Conservation (phyloP, 1,140 invertebrate species). For the Archegozetes longisetosus region DNA sequence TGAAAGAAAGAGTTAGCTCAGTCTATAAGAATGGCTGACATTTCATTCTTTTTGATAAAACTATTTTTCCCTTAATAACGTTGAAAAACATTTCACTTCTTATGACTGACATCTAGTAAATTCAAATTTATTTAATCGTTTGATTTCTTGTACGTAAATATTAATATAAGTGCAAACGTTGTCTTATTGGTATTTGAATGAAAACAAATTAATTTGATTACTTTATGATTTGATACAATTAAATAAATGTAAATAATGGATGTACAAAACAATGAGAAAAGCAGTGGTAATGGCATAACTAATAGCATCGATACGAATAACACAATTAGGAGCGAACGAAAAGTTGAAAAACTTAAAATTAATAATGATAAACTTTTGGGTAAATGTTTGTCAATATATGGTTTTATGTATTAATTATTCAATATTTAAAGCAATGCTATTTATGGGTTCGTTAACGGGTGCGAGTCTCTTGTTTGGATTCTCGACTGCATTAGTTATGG, state of each 20-base stretch:
- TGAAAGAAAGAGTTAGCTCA: too few relatives aligned
- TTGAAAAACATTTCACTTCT: too few relatives aligned
- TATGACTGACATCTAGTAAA: too few relatives aligned
- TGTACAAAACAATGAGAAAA: not conserved
- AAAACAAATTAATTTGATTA: too few relatives aligned
- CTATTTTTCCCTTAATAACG: too few relatives aligned
- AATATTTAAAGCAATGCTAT: conserved; percentile 45
- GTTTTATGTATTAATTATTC: not conserved
- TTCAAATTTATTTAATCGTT: too few relatives aligned
- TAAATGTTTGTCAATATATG: not conserved
- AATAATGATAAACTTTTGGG: not conserved
- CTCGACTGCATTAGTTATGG: conserved; percentile 50
- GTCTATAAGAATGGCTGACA: too few relatives aligned
- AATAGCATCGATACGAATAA: not conserved
- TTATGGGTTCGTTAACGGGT: conserved; percentile 55
- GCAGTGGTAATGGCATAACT: not conserved
- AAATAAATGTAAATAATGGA: not conserved
- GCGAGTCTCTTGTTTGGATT: conserved; percentile 65
- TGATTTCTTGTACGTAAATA: too few relatives aligned
- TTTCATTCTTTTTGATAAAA: too few relatives aligned
- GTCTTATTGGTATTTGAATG: too few relatives aligned
- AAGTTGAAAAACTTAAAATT: not conserved
- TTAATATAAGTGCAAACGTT: too few relatives aligned
- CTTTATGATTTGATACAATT: too few relatives aligned
- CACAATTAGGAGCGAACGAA: not conserved